Evolutionary conservation across 2,888 invertebrate genomes (phyloP).

Genomic region (Sinohyriopsis cumingii): DNA sequence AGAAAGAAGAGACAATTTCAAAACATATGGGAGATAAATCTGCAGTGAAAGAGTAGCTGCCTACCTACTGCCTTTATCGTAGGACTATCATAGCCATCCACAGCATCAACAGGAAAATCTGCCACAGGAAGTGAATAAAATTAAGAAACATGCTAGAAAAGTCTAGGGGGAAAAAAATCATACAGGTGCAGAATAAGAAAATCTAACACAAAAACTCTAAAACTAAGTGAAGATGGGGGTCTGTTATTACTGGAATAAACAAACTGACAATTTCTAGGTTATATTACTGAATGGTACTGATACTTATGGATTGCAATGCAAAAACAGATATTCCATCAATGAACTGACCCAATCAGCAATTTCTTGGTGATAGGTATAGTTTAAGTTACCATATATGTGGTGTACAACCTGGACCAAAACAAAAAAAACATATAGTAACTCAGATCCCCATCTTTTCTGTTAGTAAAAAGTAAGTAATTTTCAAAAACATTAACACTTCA

Average conservation of each 20-base stretch:
- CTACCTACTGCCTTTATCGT: constrained; percentile 62
- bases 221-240: constrained; percentile 24
- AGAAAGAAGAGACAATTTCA: not conserved
- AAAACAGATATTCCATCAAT: too few relatives aligned
- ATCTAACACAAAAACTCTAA: constrained; percentile 5
- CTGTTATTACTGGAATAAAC: not conserved
- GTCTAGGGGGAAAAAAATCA: not conserved
- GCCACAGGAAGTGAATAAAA: constrained; percentile 17
- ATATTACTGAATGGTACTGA: too few relatives aligned
- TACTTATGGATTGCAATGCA: too few relatives aligned
- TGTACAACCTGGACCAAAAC: too few relatives aligned
- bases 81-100: constrained; percentile 65
- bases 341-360: too few relatives aligned
- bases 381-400: too few relatives aligned
- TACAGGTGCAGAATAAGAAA: constrained; percentile 1
- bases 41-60: constrained; percentile 8
- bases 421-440: too few relatives aligned
- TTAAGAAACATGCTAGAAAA: constrained; percentile 4
- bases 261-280: too few relatives aligned
- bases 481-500: too few relatives aligned
- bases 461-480: too few relatives aligned
- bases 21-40: not conserved
- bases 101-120: constrained; percentile 49
- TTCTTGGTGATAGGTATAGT: too few relatives aligned
- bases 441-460: too few relatives aligned